A percentile compares a stretch with the other conserved stretches of the same genome.
phyloP scores from a whole-genome alignment of 2,113 vertebrate genomes.

The Otis tarda region DNA sequence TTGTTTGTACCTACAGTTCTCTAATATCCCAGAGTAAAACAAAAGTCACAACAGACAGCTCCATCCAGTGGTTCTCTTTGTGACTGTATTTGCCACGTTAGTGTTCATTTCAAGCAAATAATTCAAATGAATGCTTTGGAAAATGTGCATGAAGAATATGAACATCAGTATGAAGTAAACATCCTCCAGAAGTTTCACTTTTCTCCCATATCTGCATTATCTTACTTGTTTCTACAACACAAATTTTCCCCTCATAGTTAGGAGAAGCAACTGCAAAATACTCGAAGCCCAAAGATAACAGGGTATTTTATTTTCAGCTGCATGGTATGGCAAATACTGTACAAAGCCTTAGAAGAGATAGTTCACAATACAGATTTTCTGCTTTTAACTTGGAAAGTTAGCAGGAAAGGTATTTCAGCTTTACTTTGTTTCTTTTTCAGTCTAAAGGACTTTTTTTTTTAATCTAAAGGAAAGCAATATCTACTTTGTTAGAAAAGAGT shows the following conservation, averaged over 20 bases:
- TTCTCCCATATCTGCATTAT: background rate
- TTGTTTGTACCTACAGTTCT: background rate
- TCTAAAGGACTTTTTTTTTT: background rate
- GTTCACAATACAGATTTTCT: constrained; percentile 21
- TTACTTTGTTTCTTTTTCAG: constrained; percentile 40
- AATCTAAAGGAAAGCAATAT: constrained; percentile 26
- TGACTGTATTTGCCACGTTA: background rate
- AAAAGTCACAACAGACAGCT: constrained; percentile 41
- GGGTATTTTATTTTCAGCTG: background rate
- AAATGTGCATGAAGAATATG: background rate
- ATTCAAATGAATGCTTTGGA: background rate
- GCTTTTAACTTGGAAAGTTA: constrained; percentile 45
- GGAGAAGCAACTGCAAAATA: background rate
- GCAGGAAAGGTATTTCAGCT: constrained; percentile 29
- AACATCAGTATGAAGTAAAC: background rate
- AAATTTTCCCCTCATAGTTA: background rate
- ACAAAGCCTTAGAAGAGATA: background rate
- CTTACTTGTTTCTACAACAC: background rate
- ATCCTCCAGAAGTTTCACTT: background rate
- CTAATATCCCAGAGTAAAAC: background rate
- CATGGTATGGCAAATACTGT: background rate
- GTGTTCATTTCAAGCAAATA: background rate
- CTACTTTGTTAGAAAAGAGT: constrained; percentile 39
- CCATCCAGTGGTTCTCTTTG: constrained; percentile 42
- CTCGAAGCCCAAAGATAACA: background rate